Conservation (phyloP, 1,140 invertebrate genomes). For the Cyclina sinensis region DNA sequence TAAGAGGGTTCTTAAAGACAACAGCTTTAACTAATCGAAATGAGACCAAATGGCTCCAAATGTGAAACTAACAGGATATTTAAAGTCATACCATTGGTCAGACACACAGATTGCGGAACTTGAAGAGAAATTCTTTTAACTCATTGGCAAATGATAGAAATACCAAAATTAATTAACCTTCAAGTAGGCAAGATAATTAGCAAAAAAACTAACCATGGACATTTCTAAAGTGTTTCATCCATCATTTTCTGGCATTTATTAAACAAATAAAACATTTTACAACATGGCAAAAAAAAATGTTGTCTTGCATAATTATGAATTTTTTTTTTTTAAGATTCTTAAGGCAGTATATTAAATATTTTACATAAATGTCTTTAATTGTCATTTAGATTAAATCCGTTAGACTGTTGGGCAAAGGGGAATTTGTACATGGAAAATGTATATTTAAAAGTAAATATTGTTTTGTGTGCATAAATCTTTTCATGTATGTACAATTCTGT, state of each 20-base stretch:
- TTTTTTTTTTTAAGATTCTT: not conserved
- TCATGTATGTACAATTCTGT: not conserved
- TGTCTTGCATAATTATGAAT: not conserved
- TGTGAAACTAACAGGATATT: not conserved
- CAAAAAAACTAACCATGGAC: not conserved
- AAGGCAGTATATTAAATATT: not conserved
- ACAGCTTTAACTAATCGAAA: no score
- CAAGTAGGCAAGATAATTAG: not conserved
- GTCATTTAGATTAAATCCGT: not conserved
- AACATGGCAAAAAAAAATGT: not conserved
- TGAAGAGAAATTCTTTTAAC: not conserved
- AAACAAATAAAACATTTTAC: slow-evolving; percentile 10
- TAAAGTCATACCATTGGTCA: not conserved
- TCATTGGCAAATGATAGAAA: not conserved
- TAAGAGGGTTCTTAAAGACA: no score
- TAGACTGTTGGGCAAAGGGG: not conserved
- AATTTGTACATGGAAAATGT: no score
- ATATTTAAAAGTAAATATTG: not conserved
- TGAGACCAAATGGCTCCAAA: no score
- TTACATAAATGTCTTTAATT: not conserved
- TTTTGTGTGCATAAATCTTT: not conserved
- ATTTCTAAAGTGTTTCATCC: not conserved
- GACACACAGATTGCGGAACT: not conserved
- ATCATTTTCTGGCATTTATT: slow-evolving; percentile 1
- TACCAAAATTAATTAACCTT: not conserved